Evolutionary conservation across 1,140 invertebrate species (phyloP), one percentile per base, ranked within the genome.

Genomic region (Drosophila punjabiensis): DNA sequence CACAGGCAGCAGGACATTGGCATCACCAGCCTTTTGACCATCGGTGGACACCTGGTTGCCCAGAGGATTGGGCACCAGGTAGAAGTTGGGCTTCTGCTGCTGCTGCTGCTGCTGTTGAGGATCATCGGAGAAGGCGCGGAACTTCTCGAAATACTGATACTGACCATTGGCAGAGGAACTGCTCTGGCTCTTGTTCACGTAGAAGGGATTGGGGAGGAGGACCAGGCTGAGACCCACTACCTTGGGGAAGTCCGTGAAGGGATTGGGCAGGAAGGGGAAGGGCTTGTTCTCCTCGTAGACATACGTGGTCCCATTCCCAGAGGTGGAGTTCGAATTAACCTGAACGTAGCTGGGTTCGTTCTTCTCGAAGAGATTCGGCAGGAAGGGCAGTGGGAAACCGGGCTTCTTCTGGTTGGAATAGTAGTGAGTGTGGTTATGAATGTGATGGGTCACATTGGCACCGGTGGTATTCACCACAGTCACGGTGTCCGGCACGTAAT

Each of bases 351-450:
- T 60, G 45, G 32, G 52, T 20, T 67, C 39, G 11, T 45, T 37
- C 43, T 87, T 87, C 60, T 82, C 81, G 50, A 87, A 83, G n/a
- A 53, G 83, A 64, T 88, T 88, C 10, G 83, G 68, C 56, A 77
- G 63, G 66, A 87, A 69, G 10, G 83, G 79, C 10, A 86, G 41
- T 1, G 78, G 65, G 2, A 79, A 62, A 4, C 45, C 79, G n/a
- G 76, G 74, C 16, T 58, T 69, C 45, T 81, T 67, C 16, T 63
- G 60, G 37, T 63, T 69, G 18, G 37, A 8, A 30, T 45, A 66
- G 24, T 60, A 52, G 18, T 83, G 55, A 8, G 52, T 59, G 43
- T 64, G 39, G 24, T 71, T 53, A 35, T 74, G 60, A 4, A 37
- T 41, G 58, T 70, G 41, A 3, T 60, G 30, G 5, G 63, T 78